A percentile compares a stretch with the other conserved stretches of the same genome.
These are phyloP conservation scores for Drosophila prosaltans DNA, from an alignment of 1,140 invertebrate genomes.

Conservation along the genomic window DNA sequence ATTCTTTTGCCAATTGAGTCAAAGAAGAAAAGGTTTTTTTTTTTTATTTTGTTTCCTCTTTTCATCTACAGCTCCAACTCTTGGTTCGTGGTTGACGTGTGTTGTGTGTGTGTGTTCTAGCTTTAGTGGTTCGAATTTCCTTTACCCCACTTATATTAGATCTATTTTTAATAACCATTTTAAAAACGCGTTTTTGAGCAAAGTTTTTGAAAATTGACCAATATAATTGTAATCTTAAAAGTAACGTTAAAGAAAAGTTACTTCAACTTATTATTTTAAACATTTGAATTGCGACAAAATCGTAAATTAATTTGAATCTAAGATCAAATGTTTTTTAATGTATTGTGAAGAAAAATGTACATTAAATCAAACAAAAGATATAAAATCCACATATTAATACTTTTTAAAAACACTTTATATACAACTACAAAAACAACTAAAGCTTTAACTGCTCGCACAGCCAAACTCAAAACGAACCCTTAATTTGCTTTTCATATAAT, in stretches of 20 bases:
- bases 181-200: constrained; percentile 68
- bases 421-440: constrained; percentile 12
- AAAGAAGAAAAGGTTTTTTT: constrained; percentile 14
- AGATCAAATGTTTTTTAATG: too few relatives aligned
- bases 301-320: too few relatives aligned
- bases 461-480: constrained; percentile 2
- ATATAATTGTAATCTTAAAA: not conserved
- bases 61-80: constrained; percentile 54
- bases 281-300: too few relatives aligned
- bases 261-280: not conserved
- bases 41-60: constrained; percentile 30
- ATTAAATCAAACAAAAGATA: too few relatives aligned
- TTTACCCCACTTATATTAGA: constrained; percentile 26
- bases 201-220: constrained; percentile 39
- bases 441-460: constrained; percentile 44
- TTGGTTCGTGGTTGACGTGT: constrained; percentile 74
- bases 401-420: not conserved
- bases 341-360: too few relatives aligned
- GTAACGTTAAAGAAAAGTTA: not conserved
- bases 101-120: constrained; percentile 50
- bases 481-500: not conserved
- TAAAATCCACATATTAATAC: too few relatives aligned
- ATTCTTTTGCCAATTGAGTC: constrained; percentile 31
- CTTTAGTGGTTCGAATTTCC: constrained; percentile 53
- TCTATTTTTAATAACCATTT: constrained; percentile 7